A percentile compares a stretch with the other conserved stretches of the same genome.
Conservation (phyloP, 1,140 invertebrate species). For the Calephelis virginiensis region DNA sequence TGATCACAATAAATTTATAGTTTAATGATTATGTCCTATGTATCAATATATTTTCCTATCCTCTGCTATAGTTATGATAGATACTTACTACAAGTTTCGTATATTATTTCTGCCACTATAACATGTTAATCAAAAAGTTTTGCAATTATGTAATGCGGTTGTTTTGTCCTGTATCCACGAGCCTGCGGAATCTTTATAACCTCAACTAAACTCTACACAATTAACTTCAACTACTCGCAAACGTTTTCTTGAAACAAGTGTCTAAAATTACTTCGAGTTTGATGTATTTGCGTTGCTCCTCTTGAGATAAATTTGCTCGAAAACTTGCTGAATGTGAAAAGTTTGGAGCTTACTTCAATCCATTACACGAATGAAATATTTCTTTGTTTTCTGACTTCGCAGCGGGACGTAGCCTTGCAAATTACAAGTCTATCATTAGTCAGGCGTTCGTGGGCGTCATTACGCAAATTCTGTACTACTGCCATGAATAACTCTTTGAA, state of each 20-base stretch:
- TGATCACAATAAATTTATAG: no score
- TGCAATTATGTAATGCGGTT: slow-evolving; percentile 7
- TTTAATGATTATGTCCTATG: no score
- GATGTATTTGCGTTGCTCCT: slow-evolving; percentile 73
- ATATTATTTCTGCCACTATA: background rate
- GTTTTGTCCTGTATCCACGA: slow-evolving; percentile 4
- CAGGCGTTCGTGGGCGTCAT: slow-evolving; percentile 31
- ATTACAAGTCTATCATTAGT: slow-evolving; percentile 64
- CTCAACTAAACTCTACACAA: slow-evolving; percentile 8
- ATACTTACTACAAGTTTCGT: background rate
- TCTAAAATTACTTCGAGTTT: slow-evolving; percentile 75
- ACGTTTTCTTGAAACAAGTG: slow-evolving; percentile 69
- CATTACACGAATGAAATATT: slow-evolving; percentile 78
- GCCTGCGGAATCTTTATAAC: slow-evolving; percentile 1
- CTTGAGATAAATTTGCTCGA: slow-evolving; percentile 76
- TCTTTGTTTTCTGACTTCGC: slow-evolving; percentile 74
- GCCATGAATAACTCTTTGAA: slow-evolving; percentile 22
- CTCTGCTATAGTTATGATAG: background rate
- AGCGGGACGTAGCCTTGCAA: slow-evolving; percentile 59
- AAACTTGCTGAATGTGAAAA: slow-evolving; percentile 77
- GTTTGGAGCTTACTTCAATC: slow-evolving; percentile 77
- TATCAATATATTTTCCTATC: background rate
- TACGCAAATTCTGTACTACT: slow-evolving; percentile 22
- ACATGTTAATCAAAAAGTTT: slow-evolving; percentile 9
- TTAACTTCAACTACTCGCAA: slow-evolving; percentile 58